Conservation (phyloP, 1,140 invertebrate genomes). For the Apis laboriosa region DNA sequence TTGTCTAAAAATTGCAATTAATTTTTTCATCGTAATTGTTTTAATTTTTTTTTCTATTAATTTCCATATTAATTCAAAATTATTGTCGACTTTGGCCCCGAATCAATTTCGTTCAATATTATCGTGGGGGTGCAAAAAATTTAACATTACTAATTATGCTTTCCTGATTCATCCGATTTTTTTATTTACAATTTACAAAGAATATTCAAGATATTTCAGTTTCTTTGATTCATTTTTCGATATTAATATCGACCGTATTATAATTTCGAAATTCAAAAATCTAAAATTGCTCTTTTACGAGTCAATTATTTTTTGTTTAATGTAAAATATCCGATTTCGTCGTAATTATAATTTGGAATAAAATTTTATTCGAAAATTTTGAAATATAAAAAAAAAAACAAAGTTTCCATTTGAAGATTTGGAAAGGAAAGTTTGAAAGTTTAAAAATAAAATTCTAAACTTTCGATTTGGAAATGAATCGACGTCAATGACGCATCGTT, state of each 20-base stretch:
- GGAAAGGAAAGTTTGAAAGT: not conserved
- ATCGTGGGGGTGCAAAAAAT: not conserved
- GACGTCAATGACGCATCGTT: too few species aligned
- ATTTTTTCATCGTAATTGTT: too few species aligned
- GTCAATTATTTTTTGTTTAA: not conserved
- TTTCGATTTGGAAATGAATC: not conserved
- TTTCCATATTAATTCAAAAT: too few species aligned
- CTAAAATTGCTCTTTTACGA: not conserved
- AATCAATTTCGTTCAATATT: slow-evolving; percentile 4
- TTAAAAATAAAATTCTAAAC: not conserved
- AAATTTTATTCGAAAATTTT: too few species aligned
- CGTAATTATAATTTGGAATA: too few species aligned
- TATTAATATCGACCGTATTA: not conserved
- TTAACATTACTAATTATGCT: not conserved
- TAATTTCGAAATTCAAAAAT: not conserved
- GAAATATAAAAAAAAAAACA: too few species aligned
- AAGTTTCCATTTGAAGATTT: not conserved
- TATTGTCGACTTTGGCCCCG: not conserved
- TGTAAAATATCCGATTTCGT: too few species aligned
- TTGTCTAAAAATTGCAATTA: too few species aligned
- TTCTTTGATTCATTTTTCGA: not conserved
- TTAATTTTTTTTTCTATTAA: too few species aligned
- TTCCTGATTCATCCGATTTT: not conserved
- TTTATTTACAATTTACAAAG: too few species aligned
- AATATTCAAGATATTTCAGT: not conserved